Evolutionary conservation across 1,140 invertebrate species (phyloP).

Genomic region (Orchestia grillus): DNA sequence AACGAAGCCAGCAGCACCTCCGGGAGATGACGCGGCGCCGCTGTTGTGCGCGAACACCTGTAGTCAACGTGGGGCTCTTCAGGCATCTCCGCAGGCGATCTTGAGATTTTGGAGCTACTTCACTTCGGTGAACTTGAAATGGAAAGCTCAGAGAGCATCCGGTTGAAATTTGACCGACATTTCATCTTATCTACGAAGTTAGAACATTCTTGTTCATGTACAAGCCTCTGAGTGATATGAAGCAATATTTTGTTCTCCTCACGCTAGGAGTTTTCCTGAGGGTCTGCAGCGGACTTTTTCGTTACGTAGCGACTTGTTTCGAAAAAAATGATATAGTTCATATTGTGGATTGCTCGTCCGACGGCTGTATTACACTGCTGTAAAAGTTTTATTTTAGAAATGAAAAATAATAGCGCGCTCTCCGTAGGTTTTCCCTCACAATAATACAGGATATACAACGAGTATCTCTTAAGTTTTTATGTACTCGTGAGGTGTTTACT

Average conservation of each 20-base stretch:
- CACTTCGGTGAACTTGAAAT: neutral
- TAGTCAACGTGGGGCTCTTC: neutral
- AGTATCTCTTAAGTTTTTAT: no score
- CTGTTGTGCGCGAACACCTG: neutral
- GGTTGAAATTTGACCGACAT: neutral
- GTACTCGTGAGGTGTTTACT: no score
- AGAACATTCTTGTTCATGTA: neutral
- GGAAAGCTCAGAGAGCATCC: neutral
- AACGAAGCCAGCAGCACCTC: constrained; percentile 20
- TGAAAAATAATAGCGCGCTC: no score
- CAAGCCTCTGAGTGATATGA: neutral
- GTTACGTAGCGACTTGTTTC: no score
- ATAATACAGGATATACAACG: no score
- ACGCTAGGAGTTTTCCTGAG: neutral
- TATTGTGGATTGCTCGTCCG: no score
- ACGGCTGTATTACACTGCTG: no score
- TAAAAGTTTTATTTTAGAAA: no score
- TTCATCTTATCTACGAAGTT: neutral
- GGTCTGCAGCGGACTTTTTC: neutral
- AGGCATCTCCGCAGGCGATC: neutral
- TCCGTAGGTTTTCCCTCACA: no score
- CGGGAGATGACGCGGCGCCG: neutral
- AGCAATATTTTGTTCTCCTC: neutral
- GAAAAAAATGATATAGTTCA: no score
- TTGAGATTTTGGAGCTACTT: neutral